A percentile compares a stretch with the other conserved stretches of the same genome.
phyloP scores from a whole-genome alignment of 2,888 invertebrate genomes.

The Sinopyrophorus schimmeli region DNA sequence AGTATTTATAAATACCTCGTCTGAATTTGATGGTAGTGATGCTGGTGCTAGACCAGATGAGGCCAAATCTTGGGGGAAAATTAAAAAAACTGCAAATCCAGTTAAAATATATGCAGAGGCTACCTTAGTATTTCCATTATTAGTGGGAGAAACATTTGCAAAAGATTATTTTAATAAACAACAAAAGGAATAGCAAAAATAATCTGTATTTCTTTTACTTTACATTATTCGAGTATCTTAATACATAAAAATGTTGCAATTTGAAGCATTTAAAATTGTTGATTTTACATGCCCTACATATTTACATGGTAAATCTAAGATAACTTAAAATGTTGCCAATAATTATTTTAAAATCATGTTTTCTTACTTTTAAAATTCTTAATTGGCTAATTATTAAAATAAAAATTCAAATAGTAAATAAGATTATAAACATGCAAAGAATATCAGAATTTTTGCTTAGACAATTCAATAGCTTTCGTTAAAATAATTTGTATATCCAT shows the following conservation, averaged over 20 bases:
- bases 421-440: background rate
- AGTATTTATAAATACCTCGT: conserved; percentile 93
- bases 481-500: conserved; percentile 85
- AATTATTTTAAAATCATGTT: too few species aligned
- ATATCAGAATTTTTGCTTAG: conserved; percentile 43
- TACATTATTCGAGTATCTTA: conserved; percentile 8
- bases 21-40: conserved; percentile 97
- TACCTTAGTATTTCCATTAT: conserved; percentile 87
- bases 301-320: too few species aligned
- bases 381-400: too few species aligned
- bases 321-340: too few species aligned
- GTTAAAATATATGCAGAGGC: conserved; percentile 96
- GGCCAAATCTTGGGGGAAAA: conserved; percentile 99
- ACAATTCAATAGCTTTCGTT: conserved; percentile 73
- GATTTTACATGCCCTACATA: too few species aligned
- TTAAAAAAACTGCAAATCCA: conserved; percentile 81
- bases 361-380: too few species aligned
- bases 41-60: conserved; percentile 98
- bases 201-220: conserved; percentile 1
- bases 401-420: too few species aligned
- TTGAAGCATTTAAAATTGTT: too few species aligned
- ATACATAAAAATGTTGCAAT: too few species aligned
- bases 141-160: conserved; percentile 97
- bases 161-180: conserved; percentile 57
- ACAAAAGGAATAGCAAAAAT: conserved; percentile 15